Evolutionary conservation across 2,888 invertebrate genomes (phyloP).

Genomic region (Lepidocyrtoides sp.): DNA sequence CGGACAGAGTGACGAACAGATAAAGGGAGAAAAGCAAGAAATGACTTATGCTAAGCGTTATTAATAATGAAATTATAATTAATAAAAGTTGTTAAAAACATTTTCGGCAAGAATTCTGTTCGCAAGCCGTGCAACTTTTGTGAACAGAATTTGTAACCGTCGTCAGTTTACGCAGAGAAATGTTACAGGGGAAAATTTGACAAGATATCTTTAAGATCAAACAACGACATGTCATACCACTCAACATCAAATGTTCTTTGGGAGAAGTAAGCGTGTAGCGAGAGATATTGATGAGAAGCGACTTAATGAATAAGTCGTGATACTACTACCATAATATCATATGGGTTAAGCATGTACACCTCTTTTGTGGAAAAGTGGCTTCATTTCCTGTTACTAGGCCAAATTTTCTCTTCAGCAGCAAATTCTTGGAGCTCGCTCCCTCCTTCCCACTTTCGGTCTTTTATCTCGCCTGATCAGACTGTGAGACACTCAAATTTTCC

Average conservation of each 20-base stretch:
- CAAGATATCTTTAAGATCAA: too few relatives aligned
- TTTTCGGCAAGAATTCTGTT: too few relatives aligned
- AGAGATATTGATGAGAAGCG: not conserved
- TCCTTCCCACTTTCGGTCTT: not conserved
- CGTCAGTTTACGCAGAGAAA: too few relatives aligned
- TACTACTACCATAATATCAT: not conserved
- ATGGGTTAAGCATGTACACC: not conserved
- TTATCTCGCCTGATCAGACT: not conserved
- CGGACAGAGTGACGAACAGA: too few relatives aligned
- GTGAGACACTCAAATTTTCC: constrained; percentile 23
- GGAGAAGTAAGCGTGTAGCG: not conserved
- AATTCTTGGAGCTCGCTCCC: not conserved
- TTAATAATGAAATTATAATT: too few relatives aligned
- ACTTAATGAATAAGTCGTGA: not conserved
- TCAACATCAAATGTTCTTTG: not conserved
- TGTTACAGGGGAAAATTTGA: too few relatives aligned
- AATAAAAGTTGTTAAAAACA: too few relatives aligned
- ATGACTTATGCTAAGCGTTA: too few relatives aligned
- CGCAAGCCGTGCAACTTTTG: too few relatives aligned
- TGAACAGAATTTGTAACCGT: too few relatives aligned
- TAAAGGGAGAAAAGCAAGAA: too few relatives aligned
- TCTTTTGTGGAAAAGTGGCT: constrained; percentile 32
- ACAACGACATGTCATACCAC: too few relatives aligned
- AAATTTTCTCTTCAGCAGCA: constrained; percentile 11
- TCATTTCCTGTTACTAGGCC: constrained; percentile 32